These are phyloP conservation scores for Calcarius ornatus DNA, from an alignment of 2,113 vertebrate species.

Conservation along the genomic window DNA sequence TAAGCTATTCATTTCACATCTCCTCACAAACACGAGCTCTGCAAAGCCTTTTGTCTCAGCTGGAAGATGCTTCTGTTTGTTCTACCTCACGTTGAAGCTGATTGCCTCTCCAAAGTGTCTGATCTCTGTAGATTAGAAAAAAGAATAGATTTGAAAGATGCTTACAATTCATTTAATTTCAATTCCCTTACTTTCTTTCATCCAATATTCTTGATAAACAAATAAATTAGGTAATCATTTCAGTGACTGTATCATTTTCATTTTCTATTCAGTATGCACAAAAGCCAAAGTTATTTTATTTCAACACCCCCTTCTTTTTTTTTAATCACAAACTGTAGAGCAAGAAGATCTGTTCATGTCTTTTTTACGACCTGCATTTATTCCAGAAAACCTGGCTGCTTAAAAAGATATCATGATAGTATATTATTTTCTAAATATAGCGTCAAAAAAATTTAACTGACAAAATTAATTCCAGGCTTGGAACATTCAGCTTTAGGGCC, in stretches of 20 bases:
- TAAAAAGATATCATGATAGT: background rate
- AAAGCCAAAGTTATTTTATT: slow-evolving; percentile 22
- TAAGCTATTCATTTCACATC: slow-evolving; percentile 66
- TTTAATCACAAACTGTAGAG: background rate
- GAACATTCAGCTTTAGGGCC: background rate
- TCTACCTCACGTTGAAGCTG: slow-evolving; percentile 47
- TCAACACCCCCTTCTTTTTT: background rate
- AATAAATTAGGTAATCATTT: slow-evolving; percentile 60
- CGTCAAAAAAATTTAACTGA: background rate
- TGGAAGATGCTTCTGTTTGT: slow-evolving; percentile 67
- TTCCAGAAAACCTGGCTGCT: background rate
- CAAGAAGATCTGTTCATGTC: background rate
- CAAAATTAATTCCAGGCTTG: background rate
- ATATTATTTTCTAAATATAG: background rate
- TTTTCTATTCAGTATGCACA: slow-evolving; percentile 17
- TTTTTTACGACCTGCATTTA: background rate
- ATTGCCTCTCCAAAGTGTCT: slow-evolving; percentile 71
- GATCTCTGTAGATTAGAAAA: slow-evolving; percentile 68
- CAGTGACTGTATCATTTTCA: slow-evolving; percentile 27
- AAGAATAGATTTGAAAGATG: slow-evolving; percentile 71
- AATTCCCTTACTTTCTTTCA: slow-evolving; percentile 64
- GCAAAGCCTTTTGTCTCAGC: slow-evolving; percentile 56
- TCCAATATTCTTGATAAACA: slow-evolving; percentile 61
- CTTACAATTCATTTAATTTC: slow-evolving; percentile 71
- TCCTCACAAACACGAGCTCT: slow-evolving; percentile 43